Evolutionary conservation across 2,113 vertebrate genomes (phyloP).

Genomic region (Bettongia penicillata): DNA sequence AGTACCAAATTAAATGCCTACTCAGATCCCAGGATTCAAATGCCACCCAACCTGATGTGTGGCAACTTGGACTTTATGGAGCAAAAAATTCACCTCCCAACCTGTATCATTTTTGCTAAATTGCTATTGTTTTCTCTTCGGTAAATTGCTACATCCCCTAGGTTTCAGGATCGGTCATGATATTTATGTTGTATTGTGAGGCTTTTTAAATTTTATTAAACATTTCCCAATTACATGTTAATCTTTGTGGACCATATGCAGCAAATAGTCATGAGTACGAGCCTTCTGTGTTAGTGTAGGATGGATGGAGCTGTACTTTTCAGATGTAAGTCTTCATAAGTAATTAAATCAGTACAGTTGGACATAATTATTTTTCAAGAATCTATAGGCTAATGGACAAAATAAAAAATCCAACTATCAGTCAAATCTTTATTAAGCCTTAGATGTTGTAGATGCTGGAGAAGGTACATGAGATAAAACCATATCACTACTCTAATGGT

Average conservation of each 20-base stretch:
- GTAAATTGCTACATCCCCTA: not conserved
- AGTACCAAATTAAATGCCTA: constrained; percentile 29
- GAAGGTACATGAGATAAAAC: not conserved
- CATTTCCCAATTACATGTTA: not conserved
- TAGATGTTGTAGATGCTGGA: not conserved
- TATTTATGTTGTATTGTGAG: not conserved
- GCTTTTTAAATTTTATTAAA: not conserved
- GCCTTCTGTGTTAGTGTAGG: not conserved
- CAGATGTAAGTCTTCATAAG: not conserved
- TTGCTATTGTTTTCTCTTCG: not conserved
- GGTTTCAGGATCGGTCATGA: not conserved
- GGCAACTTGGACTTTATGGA: not conserved
- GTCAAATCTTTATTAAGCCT: not conserved
- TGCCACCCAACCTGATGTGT: not conserved
- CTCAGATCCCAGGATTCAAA: constrained; percentile 9
- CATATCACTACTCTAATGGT: not conserved
- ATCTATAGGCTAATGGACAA: not conserved
- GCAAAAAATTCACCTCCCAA: not conserved
- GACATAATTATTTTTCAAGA: not conserved
- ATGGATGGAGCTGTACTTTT: not conserved
- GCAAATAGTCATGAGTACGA: not conserved
- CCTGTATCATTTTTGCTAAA: not conserved
- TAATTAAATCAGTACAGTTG: not conserved
- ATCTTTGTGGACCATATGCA: not conserved
- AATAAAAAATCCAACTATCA: not conserved